Base-by-base conservation (phyloP, 2,888 invertebrate genomes). In the Theretra japonica region DNA sequence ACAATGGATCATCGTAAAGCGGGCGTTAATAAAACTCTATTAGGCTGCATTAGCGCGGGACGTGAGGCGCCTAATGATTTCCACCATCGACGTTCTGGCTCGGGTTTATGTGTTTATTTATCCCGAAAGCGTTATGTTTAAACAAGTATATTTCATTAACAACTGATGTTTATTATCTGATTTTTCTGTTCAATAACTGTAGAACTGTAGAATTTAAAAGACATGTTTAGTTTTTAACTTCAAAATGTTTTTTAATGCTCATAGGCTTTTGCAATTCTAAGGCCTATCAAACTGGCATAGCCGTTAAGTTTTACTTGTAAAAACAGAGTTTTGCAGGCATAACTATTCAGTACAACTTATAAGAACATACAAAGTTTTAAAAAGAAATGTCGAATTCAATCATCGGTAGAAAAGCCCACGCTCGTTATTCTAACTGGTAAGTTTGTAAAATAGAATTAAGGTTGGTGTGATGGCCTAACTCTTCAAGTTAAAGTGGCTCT, bases 1-100 rank as follows among this genome's bases (percentile, higher is more conserved):
- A 65, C 48, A 65, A 65, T 48, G 65, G 65, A 65, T 65, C 41
- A 62, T 41, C 41, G 41, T 65, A 65, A 65, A 65, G 23, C 65
- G 41, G 23, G 65, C 21, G 62, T 65, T 65, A 65, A 48, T 65
- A 65, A 65, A 65, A 48, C 23, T 62, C 41, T 65, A 65, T 65
- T 65, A 65, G 25, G 41, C 48, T 65, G 65, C 65, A 65, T 65
- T 65, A 48, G 65, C n/a, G 15, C 33, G 23, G 25, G 41, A 65
- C 65, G 41, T 65, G 65, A 21, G 23, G 41, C 41, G 33, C 41
- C 23, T 65, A 65, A 48, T 48, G 65, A 65, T 65, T 65, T 23
- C 48, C 21, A 15, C 41, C 65, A 65, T 65, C 48, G 6, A 48
- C 65, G 41, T 48, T 48, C 23, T 23, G 41, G 15, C 17, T 41